Base-by-base conservation (phyloP, 2,888 invertebrate genomes). In the Leucoma salicis region DNA sequence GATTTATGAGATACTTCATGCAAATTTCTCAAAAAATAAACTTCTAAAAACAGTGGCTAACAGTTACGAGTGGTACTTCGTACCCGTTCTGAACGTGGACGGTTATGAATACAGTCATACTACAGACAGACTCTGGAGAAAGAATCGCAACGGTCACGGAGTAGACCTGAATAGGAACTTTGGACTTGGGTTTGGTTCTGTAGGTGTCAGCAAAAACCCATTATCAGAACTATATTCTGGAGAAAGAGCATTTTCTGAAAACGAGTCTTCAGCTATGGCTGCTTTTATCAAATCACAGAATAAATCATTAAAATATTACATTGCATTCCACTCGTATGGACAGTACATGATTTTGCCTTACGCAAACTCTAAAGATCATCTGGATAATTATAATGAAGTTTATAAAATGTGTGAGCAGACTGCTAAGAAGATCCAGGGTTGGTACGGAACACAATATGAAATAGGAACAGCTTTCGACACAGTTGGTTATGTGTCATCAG, bases 111-210 rank as follows among this genome's bases (percentile, higher is more conserved):
- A 42, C 3, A 50, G 45, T 6, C 49, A 46, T 28, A 39, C 46
- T 0, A 5, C 0, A 16, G 62, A 61, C 24, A 47, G 63, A 0
- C 7, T 46, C 0, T 61, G 61, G 61, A 46, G 61, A 18, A 61
- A 61, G 32, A 61, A 61, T 25, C 46, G 61, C 8, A 4, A 35
- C 0, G 28, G 63, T 12, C 1, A 16, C 7, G 92, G 93, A 1
- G 91, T 91, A 0, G 94, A 94, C 74, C 81, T 93, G 11, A 94
- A 94, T 60, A 83, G 93, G 54, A 94, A 94, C 68, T 94, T 92
- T 78, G 91, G 63, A 2, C 74, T 79, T 50, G 77, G 72, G 33
- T 92, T 92, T 78, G 91, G 91, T 60, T 54, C 58, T 2, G 39
- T 66, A 2, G 82, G 83, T 1, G 47, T 74, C 0, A 74, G 73